These are phyloP conservation scores for Macrocentrus cingulum DNA, from an alignment of 1,140 invertebrate species.

Conservation along the genomic window DNA sequence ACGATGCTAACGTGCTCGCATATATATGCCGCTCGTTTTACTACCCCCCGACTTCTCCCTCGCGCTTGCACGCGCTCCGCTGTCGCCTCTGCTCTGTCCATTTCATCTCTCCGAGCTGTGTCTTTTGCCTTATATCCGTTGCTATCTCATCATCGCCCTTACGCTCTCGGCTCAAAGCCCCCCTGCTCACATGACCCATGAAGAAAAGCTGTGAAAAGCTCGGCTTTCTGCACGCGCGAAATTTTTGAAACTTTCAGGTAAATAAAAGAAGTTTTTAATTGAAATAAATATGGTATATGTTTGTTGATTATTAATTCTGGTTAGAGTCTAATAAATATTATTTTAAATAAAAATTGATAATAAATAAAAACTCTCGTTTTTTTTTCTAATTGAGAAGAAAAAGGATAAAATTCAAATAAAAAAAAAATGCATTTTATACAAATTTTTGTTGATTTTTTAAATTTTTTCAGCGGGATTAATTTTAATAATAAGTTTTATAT, in stretches of 20 bases:
- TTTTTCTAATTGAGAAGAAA: too few species aligned
- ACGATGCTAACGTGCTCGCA: slow-evolving; percentile 37
- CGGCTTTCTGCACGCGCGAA: slow-evolving; percentile 45
- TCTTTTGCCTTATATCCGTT: background rate
- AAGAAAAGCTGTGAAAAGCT: slow-evolving; percentile 46
- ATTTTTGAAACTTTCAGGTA: slow-evolving; percentile 40
- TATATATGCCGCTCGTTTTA: slow-evolving; percentile 15
- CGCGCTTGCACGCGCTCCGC: background rate
- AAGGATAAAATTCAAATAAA: too few species aligned
- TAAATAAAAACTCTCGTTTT: too few species aligned
- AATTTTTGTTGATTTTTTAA: too few species aligned
- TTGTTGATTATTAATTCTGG: too few species aligned
- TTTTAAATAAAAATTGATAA: too few species aligned
- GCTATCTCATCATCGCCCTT: background rate
- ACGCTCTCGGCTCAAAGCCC: background rate
- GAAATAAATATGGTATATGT: too few species aligned
- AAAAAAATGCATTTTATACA: too few species aligned
- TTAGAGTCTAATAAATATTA: too few species aligned
- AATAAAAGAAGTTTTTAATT: background rate
- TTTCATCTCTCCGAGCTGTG: background rate
- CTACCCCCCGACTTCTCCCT: slow-evolving; percentile 19
- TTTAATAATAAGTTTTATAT: too few species aligned
- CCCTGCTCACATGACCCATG: slow-evolving; percentile 13
- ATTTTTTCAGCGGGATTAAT: too few species aligned
- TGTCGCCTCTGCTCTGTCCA: background rate